Percentiles rank a stretch among this genome's conserved stretches.
Evolutionary conservation across 2,888 invertebrate species (phyloP).

Genomic region (Ceramica pisi): DNA sequence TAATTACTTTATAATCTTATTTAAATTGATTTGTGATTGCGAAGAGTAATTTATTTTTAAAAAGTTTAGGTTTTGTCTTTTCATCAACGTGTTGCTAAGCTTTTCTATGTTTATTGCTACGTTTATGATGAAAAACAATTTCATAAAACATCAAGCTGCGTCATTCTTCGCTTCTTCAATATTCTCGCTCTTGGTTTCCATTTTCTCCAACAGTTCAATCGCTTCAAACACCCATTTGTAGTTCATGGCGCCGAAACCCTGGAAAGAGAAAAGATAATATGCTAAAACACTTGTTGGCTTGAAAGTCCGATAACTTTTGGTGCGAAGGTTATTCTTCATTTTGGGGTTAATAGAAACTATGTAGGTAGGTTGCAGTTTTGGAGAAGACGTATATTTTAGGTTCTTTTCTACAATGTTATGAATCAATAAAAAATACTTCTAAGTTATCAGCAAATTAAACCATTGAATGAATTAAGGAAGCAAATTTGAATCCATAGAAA

Average conservation of each 20-base stretch:
- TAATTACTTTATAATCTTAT: not conserved
- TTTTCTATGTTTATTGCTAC: not conserved
- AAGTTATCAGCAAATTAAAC: not conserved
- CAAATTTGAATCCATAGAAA: not conserved
- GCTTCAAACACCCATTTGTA: slow-evolving; percentile 99
- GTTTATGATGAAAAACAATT: not conserved
- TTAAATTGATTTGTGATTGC: not conserved
- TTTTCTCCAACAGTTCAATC: slow-evolving; percentile 92
- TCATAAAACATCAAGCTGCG: slow-evolving; percentile 26
- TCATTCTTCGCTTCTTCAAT: slow-evolving; percentile 47
- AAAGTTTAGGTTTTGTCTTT: not conserved
- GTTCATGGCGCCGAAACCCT: slow-evolving; percentile 99
- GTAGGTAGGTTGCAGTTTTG: too few relatives aligned
- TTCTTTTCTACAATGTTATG: too few relatives aligned
- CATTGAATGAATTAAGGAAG: not conserved
- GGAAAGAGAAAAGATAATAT: slow-evolving; percentile 74
- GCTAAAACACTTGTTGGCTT: not conserved
- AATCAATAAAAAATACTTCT: not conserved
- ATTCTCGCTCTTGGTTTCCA: slow-evolving; percentile 22
- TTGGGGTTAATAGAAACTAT: too few relatives aligned
- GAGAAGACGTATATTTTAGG: too few relatives aligned
- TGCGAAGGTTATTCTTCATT: too few relatives aligned
- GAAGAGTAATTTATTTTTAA: not conserved
- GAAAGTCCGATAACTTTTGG: not conserved
- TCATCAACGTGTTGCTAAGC: not conserved